Conservation (phyloP, 2,113 vertebrate genomes). For the Mus pahari region DNA sequence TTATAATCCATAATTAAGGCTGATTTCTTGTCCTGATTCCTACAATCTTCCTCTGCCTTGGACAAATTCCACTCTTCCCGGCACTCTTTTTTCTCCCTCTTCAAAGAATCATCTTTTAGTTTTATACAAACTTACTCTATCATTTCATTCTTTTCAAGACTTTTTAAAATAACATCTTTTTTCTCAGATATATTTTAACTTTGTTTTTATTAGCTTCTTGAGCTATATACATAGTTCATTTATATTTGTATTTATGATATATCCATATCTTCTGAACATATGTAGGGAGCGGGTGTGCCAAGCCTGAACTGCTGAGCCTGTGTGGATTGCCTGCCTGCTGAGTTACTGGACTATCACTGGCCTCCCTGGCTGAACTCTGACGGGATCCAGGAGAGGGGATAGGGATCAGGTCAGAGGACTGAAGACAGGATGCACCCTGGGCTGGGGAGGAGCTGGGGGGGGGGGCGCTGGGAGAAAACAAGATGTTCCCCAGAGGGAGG, state of each 20-base stretch:
- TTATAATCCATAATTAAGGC: neutral
- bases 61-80: neutral
- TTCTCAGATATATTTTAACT: neutral
- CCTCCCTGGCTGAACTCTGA: no score
- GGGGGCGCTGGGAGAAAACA: no score
- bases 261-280: neutral
- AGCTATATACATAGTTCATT: neutral
- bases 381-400: no score
- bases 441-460: no score
- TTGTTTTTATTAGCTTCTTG: neutral
- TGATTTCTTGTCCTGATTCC: neutral
- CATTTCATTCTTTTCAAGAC: conserved; percentile 26
- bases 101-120: neutral
- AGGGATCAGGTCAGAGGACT: no score
- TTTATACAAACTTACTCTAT: neutral
- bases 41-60: neutral
- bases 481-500: no score
- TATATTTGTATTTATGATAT: neutral
- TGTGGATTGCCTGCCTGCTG: no score
- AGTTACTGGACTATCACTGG: no score
- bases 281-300: no score
- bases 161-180: conserved; percentile 7
- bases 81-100: conserved; percentile 11
- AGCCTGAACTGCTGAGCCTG: no score
- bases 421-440: no score